A percentile compares a stretch with the other conserved stretches of the same genome.
phyloP scores from a whole-genome alignment of 2,888 invertebrate species.

The Barypeithes pellucidus region DNA sequence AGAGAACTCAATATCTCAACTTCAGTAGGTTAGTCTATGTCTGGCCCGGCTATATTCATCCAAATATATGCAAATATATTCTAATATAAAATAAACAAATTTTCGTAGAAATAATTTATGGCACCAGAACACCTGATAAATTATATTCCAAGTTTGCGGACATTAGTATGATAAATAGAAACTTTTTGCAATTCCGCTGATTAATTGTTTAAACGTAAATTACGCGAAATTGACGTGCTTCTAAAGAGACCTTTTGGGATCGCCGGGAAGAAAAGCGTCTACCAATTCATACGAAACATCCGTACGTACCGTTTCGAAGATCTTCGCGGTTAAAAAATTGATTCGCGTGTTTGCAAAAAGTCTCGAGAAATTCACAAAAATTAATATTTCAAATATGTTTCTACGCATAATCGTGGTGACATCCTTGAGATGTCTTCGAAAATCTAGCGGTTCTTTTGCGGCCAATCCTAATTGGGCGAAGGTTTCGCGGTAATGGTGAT shows the following conservation, averaged over 20 bases:
- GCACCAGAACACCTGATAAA: conserved; percentile 34
- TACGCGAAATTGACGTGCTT: no score
- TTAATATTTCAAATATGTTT: not conserved
- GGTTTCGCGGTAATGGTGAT: not conserved
- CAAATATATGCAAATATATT: conserved; percentile 22
- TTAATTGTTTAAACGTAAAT: no score
- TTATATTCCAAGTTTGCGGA: conserved; percentile 14
- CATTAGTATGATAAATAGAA: no score
- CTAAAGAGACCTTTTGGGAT: no score
- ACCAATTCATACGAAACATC: no score
- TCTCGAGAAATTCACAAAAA: not conserved
- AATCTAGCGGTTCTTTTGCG: not conserved
- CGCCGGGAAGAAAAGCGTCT: no score
- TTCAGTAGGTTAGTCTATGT: not conserved
- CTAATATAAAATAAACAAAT: conserved; percentile 46
- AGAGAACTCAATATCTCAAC: not conserved
- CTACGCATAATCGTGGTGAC: conserved; percentile 2
- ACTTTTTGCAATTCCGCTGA: no score
- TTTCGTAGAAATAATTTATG: conserved; percentile 44
- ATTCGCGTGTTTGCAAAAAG: no score
- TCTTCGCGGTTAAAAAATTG: no score
- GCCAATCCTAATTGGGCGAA: not conserved
- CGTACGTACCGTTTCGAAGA: no score
- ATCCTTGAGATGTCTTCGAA: conserved; percentile 6
- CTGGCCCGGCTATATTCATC: not conserved